phyloP scores from a whole-genome alignment of 2,888 invertebrate species.

The Escarpia spicata region DNA sequence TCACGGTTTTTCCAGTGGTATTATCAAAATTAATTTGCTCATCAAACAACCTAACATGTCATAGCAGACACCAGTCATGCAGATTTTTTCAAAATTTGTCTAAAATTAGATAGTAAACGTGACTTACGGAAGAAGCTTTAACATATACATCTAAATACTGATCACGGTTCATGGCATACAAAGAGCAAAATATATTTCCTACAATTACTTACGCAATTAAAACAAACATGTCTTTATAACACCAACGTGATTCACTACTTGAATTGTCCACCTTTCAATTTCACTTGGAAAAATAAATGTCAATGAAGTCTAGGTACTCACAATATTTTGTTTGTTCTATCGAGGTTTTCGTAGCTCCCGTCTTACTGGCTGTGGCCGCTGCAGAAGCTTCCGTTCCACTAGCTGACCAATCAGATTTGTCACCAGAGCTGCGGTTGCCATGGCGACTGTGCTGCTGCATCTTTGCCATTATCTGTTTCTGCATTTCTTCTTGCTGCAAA shows the following conservation, averaged over 20 bases:
- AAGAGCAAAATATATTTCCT: neutral
- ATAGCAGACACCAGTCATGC: neutral
- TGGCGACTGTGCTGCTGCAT: conserved; percentile 46
- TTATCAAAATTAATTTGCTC: neutral
- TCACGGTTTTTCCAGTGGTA: neutral
- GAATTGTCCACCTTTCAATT: neutral
- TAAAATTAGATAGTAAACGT: neutral
- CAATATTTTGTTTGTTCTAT: conserved; percentile 38
- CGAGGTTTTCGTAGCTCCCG: conserved; percentile 28
- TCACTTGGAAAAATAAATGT: neutral
- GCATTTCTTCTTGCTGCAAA: conserved; percentile 40
- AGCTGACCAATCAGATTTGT: conserved; percentile 46
- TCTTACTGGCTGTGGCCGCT: conserved; percentile 7
- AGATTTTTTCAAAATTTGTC: neutral
- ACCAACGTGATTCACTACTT: neutral
- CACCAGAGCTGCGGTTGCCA: conserved; percentile 41
- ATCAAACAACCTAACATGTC: neutral
- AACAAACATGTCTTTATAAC: neutral
- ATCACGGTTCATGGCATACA: neutral
- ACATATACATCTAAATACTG: too few relatives aligned
- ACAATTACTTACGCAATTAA: neutral
- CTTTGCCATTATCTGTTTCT: conserved; percentile 51
- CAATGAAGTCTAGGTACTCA: conserved; percentile 26
- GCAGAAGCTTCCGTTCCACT: neutral
- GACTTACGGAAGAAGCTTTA: neutral